Evolutionary conservation across 2,113 vertebrate genomes (phyloP), one percentile per base, ranked within the genome.

Genomic region (Lagopus leucura): DNA sequence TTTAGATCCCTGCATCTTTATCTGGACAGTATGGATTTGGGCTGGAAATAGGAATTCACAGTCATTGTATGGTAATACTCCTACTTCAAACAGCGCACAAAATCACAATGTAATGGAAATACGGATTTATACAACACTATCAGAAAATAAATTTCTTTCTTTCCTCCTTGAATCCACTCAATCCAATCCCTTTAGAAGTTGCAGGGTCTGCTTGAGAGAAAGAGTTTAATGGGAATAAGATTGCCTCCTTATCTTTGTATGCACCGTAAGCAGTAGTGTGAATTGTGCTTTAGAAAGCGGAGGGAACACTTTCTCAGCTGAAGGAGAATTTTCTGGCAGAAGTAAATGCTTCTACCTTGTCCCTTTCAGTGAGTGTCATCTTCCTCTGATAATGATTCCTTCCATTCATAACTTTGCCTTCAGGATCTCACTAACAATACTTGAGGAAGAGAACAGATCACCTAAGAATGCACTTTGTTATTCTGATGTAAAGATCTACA

Each of bases 201-300:
- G 71, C 86, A 28, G 16, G 82, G 45, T 24, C 13, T 63, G 60
- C 73, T 52, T 80, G 64, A 52, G 50, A 92, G 88, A 92, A 63
- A 82, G 34, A 14, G 14, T 76, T 30, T 82, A 87, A 73, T 27
- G 32, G 71, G 81, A 73, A 64, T 45, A 70, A 82, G 55, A 76
- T 55, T 84, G 20, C 63, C 27, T 82, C 13, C 63, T 73, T 76
- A 47, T 47, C 48, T 43, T n/a, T 63, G 70, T 54, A 57, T 82
- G 50, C 1, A 1, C 52, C 52, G 40, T 84, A 25, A 25, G 63
- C 32, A 5, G 58, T 73, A 28, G 42, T 66, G 48, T 92, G 47
- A 88, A n/a, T 87, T 64, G 55, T 27, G 36, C 58, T 63, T 90
- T 76, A 76, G 81, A 86, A 95, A 87, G 78, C 60, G 76, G 48